Evolutionary conservation across 2,888 invertebrate genomes (phyloP), one percentile per base, ranked within the genome.

Genomic region (Ophraella communa): DNA sequence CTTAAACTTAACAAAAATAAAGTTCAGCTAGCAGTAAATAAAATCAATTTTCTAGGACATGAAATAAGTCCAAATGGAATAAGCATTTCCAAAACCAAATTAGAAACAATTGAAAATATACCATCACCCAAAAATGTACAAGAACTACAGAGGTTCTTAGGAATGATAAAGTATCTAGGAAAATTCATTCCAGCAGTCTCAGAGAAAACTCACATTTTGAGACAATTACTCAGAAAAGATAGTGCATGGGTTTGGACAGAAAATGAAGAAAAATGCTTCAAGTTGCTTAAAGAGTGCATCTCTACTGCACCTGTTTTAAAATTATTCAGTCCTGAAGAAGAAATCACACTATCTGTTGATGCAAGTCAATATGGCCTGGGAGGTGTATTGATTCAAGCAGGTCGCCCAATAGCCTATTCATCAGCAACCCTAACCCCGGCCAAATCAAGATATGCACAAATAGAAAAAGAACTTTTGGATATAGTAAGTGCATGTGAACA

Each of bases 101-200:
- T 11, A 11, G 21, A 59, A 62, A 39, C 51, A 20, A 62, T 62
- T 17, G 10, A n/a, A 10, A 33, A 47, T 14, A 45, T 58, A 58
- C 45, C 7, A 11, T 11, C 24, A 8, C 63, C 65, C 21, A 53
- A 54, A 54, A 54, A 49, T 54, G 18, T 51, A 53, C 62, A 58
- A 57, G 57, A 67, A 3, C 56, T 65, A 11, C 65, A 62, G 49
- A 4, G 64, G 3, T 67, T 62, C 59, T 24, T 67, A 17, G 63
- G 65, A 8, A 64, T 67, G 62, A 59, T 67, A 10, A 57, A 53
- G 8, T 67, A 64, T 39, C 21, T 67, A 24, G 47, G 58, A 10
- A 65, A 67, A 64, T 62, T 56, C 53, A 51, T 64, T 14, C 61
- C 61, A 0, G 64, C 61, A 39, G 30, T 68, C 2, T 64, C 64